Conservation (phyloP, 2,113 vertebrate species). For the Hiodon tergisus region DNA sequence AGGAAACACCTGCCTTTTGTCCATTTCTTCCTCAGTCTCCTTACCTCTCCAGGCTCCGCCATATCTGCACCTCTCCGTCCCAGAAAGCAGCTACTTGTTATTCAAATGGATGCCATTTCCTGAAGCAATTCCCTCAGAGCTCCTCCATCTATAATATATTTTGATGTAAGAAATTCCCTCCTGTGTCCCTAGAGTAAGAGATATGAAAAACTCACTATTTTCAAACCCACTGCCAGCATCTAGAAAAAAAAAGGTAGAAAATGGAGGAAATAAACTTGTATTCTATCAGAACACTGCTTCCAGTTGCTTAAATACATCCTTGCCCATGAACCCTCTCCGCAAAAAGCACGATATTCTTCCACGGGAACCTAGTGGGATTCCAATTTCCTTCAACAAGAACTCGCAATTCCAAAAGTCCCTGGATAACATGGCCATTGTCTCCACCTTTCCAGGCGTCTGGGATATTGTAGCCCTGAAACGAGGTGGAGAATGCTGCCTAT, state of each 20-base stretch:
- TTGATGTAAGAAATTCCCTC: neutral
- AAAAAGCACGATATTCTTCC: neutral
- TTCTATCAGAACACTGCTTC: neutral
- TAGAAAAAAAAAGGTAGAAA: neutral
- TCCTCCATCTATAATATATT: constrained; percentile 5
- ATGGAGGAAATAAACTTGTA: neutral
- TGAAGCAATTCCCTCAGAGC: neutral
- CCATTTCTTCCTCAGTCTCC: neutral
- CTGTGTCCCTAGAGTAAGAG: neutral
- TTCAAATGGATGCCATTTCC: neutral
- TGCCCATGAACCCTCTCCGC: neutral
- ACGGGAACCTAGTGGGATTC: neutral
- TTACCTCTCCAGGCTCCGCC: neutral
- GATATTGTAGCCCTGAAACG: neutral
- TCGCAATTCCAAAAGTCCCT: neutral
- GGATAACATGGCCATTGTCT: neutral
- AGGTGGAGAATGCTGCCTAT: neutral
- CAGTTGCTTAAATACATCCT: neutral
- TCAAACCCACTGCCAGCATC: neutral
- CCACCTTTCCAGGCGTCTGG: neutral
- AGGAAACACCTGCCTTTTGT: too few species aligned
- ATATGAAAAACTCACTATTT: neutral
- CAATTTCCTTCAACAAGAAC: neutral
- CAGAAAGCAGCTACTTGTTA: neutral
- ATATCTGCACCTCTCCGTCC: neutral